Conservation (phyloP, 2,113 vertebrate species). For the Clarias batrachus region DNA sequence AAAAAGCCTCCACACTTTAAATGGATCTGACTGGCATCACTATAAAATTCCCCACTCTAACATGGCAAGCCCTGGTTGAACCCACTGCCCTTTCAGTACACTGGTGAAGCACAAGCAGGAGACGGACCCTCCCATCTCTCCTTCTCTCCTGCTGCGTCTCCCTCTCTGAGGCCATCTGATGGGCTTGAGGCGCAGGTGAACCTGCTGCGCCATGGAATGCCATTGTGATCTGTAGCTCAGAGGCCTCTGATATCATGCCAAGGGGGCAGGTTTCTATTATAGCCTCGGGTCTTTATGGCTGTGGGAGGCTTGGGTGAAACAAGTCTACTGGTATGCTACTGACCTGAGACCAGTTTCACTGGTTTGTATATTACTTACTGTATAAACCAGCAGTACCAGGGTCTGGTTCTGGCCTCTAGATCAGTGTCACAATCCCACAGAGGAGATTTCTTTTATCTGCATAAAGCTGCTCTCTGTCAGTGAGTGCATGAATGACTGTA, state of each 20-base stretch:
- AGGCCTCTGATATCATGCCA: conserved; percentile 63
- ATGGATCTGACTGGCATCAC: neutral
- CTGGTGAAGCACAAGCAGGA: neutral
- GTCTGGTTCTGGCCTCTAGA: neutral
- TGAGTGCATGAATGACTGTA: conserved; percentile 12
- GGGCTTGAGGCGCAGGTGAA: conserved; percentile 42
- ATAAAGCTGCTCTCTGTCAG: conserved; percentile 22
- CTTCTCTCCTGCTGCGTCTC: conserved; percentile 25
- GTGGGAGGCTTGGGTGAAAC: conserved; percentile 60
- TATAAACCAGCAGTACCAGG: neutral
- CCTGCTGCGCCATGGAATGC: conserved; percentile 60
- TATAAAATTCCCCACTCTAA: neutral
- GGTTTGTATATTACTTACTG: neutral
- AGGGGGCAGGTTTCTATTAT: conserved; percentile 56
- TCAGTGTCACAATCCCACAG: conserved; percentile 19
- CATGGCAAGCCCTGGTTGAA: conserved; percentile 10
- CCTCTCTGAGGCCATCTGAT: conserved; percentile 53
- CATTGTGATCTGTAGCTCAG: conserved; percentile 54
- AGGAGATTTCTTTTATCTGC: conserved; percentile 22
- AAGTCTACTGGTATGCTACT: conserved; percentile 31
- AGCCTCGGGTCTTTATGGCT: conserved; percentile 62
- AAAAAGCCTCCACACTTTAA: conserved; percentile 7
- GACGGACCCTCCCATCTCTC: neutral
- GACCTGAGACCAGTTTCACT: conserved; percentile 22
- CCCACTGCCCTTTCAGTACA: neutral